phyloP scores from a whole-genome alignment of 2,113 vertebrate genomes.

The Odontophorus gujanensis region DNA sequence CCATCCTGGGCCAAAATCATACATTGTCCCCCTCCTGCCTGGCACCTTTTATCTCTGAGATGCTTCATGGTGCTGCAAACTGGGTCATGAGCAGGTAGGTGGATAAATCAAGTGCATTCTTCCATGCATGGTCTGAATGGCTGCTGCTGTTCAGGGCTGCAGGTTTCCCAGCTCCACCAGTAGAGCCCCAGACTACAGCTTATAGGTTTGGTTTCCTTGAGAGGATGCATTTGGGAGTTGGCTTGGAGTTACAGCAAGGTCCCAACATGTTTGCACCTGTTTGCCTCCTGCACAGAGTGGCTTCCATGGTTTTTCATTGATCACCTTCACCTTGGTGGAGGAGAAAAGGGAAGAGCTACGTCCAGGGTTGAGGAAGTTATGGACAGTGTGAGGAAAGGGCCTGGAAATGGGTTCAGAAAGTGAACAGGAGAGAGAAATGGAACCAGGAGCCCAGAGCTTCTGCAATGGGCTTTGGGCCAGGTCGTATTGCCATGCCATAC shows the following conservation, averaged over 20 bases:
- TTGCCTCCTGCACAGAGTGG: background rate
- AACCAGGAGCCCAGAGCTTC: rapidly evolving
- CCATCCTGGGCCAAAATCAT: background rate
- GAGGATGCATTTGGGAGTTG: background rate
- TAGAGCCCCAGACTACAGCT: background rate
- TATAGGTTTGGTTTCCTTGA: background rate
- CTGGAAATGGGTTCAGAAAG: background rate
- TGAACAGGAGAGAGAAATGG: background rate
- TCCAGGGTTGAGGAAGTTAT: background rate
- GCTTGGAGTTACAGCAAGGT: background rate
- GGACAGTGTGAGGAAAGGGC: background rate
- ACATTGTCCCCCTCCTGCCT: background rate
- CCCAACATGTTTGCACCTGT: rapidly evolving
- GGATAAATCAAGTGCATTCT: background rate
- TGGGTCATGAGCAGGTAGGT: background rate
- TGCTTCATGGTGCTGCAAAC: background rate
- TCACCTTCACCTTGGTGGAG: background rate
- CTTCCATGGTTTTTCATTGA: background rate
- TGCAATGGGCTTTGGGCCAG: background rate
- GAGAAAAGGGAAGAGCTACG: background rate
- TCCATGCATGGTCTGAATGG: background rate
- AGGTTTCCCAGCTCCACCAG: background rate
- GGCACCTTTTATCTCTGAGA: background rate
- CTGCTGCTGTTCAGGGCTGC: background rate
- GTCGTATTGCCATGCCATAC: background rate